Evolutionary conservation across 2,797 vertebrate species (phyloP), one percentile per base, ranked within the genome.

Genomic region (Tokudaia muenninki): DNA sequence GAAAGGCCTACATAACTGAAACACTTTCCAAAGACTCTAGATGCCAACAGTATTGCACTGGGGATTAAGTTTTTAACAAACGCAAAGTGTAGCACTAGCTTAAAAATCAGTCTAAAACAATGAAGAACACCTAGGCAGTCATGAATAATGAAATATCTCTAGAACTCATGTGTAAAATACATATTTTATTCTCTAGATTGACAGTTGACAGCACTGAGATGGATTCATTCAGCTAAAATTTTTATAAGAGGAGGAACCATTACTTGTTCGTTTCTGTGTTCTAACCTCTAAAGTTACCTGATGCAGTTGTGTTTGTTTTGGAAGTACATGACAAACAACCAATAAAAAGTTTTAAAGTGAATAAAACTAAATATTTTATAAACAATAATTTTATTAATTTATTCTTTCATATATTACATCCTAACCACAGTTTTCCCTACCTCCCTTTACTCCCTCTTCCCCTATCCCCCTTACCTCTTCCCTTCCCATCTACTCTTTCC

Each of bases 281-380:
- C 12, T 22, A 47, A 47, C n/a, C 19, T 34, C 77, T 9, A n/a
- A n/a, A 37, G 24, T 26, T 83, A 24, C 55, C 77, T 75, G 87
- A 57, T 12, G 74, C 3, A 59, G 14, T 86, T 87, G 88, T 87
- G 14, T 29, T 72, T 87, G 11, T 19, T 87, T 74, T 94, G 82
- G 82, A 52, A 82, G 57, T 31, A 92, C 44, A 78, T 79, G 72
- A 82, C 47, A 95, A 90, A 88, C 88, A 91, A 94, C 91, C 29
- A 75, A 84, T 79, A 84, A 91, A 83, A 93, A 26, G 6, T 44
- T 61, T 72, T 96, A 72, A 87, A 94, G 55, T 91, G 92, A 94
- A 4, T 81, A 74, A 67, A 77, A 91, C 24, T 96, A n/a, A 80
- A 80, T 89, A 84, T 87, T 97, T 96, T 74, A 84, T 88, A 92